These are phyloP conservation scores for Apis laboriosa DNA, from an alignment of 1,140 invertebrate species.

Conservation along the genomic window DNA sequence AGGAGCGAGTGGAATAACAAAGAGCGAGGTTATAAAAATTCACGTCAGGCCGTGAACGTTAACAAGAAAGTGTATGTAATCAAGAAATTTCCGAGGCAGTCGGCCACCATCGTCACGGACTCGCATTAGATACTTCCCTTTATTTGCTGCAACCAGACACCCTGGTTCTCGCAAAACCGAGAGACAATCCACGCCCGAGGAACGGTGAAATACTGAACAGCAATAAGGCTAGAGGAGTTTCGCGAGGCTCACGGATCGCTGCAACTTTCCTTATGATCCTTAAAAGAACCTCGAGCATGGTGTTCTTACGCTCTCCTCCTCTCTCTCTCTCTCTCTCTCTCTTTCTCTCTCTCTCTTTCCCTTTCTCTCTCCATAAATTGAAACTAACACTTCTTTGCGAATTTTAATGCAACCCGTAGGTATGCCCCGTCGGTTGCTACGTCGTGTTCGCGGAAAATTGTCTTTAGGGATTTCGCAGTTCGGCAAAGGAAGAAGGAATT, in stretches of 20 bases:
- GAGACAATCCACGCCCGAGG: conserved; percentile 44
- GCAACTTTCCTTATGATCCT: conserved; percentile 13
- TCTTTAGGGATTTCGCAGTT: conserved; percentile 10
- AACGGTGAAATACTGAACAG: conserved; percentile 42
- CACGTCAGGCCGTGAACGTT: conserved; percentile 54
- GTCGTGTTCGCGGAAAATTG: conserved; percentile 8
- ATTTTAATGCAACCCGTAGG: background rate
- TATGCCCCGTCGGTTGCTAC: background rate
- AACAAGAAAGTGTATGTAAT: conserved; percentile 62
- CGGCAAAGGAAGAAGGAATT: background rate
- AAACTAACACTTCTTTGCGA: conserved; percentile 1
- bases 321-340: too few species aligned
- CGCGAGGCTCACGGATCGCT: background rate
- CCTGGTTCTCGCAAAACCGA: conserved; percentile 46
- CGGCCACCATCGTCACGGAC: conserved; percentile 36
- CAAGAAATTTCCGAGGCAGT: conserved; percentile 55
- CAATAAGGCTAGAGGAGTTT: conserved; percentile 23
- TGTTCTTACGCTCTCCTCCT: background rate
- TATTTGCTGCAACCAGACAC: conserved; percentile 48
- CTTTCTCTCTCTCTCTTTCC: background rate
- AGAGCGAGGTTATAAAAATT: conserved; percentile 54
- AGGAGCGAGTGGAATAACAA: conserved; percentile 24
- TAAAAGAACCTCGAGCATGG: background rate
- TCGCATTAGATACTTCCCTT: conserved; percentile 61
- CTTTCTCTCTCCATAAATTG: conserved; percentile 1